These are phyloP conservation scores for Gymnorhina tibicen DNA, from an alignment of 2,113 vertebrate genomes.

Conservation along the genomic window DNA sequence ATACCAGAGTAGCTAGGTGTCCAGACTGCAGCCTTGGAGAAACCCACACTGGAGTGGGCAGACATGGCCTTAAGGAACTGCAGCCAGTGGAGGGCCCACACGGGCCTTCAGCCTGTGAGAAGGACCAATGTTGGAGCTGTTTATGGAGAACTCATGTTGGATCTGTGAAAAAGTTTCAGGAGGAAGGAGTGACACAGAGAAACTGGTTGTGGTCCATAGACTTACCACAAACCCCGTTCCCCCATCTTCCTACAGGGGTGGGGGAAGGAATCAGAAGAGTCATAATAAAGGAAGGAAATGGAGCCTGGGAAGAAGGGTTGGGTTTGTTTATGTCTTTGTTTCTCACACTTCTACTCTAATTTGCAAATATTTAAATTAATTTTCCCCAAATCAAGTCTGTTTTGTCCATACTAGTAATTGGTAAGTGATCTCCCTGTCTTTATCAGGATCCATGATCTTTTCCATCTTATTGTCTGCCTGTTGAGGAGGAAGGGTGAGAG, in stretches of 20 bases:
- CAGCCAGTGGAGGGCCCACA: neutral
- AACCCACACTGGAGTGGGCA: rapidly evolving
- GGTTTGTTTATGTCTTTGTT: neutral
- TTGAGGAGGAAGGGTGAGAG: neutral
- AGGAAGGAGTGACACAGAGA: neutral
- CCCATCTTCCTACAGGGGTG: neutral
- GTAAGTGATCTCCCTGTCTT: neutral
- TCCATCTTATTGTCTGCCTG: neutral
- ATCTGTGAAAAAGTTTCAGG: neutral
- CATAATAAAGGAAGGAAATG: neutral
- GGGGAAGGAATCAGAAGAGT: neutral
- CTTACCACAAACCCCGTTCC: neutral
- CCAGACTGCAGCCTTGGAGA: neutral
- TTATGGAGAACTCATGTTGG: neutral
- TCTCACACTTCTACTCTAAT: neutral
- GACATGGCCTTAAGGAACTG: neutral
- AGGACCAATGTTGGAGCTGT: neutral
- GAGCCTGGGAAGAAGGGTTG: neutral
- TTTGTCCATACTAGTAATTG: neutral
- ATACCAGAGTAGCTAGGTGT: neutral
- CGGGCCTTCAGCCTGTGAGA: neutral
- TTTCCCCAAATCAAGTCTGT: neutral
- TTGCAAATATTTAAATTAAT: neutral
- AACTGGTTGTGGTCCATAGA: neutral
- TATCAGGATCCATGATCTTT: neutral